phyloP scores from a whole-genome alignment of 2,113 vertebrate species.

The Merops nubicus region DNA sequence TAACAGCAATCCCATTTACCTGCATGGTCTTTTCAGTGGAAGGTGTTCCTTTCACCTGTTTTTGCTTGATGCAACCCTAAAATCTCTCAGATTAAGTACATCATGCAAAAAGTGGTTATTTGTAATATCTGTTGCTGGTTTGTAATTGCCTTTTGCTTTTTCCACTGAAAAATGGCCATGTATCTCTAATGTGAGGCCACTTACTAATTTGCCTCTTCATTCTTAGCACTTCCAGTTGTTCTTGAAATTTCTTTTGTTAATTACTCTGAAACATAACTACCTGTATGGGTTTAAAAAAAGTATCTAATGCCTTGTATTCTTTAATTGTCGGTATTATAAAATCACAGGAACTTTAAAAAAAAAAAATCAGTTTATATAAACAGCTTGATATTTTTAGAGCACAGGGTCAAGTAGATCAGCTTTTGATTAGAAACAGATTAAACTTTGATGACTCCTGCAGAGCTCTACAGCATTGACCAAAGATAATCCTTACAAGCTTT shows the following conservation, averaged over 20 bases:
- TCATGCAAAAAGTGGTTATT: not conserved
- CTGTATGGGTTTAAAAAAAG: not conserved
- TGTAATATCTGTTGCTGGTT: not conserved
- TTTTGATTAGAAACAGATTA: slow-evolving; percentile 68
- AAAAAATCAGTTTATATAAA: slow-evolving; percentile 42
- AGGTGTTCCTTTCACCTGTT: not conserved
- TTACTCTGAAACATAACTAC: not conserved
- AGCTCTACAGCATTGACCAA: not conserved
- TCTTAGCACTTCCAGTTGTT: not conserved
- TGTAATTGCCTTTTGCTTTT: not conserved
- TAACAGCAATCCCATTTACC: not conserved
- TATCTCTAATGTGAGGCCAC: not conserved
- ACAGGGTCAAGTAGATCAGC: slow-evolving; percentile 36
- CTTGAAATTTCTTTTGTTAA: not conserved
- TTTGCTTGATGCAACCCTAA: not conserved
- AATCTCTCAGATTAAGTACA: not conserved
- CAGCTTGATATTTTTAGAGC: slow-evolving; percentile 59
- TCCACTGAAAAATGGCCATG: not conserved
- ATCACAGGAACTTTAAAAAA: not conserved
- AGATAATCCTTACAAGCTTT: slow-evolving; percentile 47
- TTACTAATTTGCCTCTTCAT: not conserved
- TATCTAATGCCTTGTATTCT: not conserved
- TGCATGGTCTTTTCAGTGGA: not conserved
- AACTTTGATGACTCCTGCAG: slow-evolving; percentile 34
- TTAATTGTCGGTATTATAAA: not conserved